phyloP scores from a whole-genome alignment of 2,888 invertebrate species.

The Andricus quercusramuli region DNA sequence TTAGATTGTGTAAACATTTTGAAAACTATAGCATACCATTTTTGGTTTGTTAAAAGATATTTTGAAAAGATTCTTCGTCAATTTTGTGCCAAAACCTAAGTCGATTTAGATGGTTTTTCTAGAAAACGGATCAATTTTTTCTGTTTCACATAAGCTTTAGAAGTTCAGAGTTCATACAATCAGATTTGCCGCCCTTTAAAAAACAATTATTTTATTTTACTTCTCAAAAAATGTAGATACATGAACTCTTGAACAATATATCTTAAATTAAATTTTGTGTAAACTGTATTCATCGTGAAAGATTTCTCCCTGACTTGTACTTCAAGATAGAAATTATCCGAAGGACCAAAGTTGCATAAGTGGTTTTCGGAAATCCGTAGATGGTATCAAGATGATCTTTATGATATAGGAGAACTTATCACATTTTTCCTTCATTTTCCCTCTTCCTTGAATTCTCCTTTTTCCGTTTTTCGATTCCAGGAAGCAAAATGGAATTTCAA shows the following conservation, averaged over 20 bases:
- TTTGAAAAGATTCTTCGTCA: too few relatives aligned
- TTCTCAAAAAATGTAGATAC: too few relatives aligned
- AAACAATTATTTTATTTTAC: too few relatives aligned
- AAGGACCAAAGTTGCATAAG: not conserved
- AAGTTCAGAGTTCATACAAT: not conserved
- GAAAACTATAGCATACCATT: too few relatives aligned
- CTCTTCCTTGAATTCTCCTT: not conserved
- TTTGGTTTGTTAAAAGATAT: too few relatives aligned
- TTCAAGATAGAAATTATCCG: not conserved
- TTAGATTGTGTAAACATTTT: too few relatives aligned
- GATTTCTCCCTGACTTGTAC: not conserved
- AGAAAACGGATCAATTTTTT: not conserved
- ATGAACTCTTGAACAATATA: not conserved
- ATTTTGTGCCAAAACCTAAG: too few relatives aligned
- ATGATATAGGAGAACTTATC: not conserved
- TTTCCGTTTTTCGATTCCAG: slow-evolving; percentile 1
- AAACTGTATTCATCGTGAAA: not conserved
- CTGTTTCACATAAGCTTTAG: not conserved
- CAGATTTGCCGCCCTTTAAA: too few relatives aligned
- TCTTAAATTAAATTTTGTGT: not conserved
- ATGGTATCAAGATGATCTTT: not conserved
- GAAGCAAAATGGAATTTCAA: slow-evolving; percentile 50
- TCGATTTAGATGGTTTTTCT: too few relatives aligned
- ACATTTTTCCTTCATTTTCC: not conserved
- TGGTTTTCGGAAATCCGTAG: not conserved